A percentile compares a stretch with the other conserved stretches of the same genome.
These are phyloP conservation scores for Alfaro cultratus DNA, from an alignment of 2,797 vertebrate genomes.

Conservation along the genomic window DNA sequence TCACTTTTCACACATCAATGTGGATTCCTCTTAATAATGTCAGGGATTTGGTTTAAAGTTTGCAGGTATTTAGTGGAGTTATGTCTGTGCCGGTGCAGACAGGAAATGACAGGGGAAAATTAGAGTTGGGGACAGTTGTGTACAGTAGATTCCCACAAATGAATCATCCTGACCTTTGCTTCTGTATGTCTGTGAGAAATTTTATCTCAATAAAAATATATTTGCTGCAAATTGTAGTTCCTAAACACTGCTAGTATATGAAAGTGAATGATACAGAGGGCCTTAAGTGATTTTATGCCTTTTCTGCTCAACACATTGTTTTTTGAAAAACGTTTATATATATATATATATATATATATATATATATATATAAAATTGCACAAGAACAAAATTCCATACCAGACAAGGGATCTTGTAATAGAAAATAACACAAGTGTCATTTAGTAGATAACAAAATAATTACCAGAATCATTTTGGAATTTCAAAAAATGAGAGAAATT, in stretches of 20 bases:
- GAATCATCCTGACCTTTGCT: neutral
- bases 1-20: neutral
- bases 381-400: neutral
- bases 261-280: neutral
- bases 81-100: neutral
- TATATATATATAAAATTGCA: neutral
- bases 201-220: neutral
- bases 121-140: neutral
- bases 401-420: neutral
- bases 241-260: neutral
- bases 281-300: neutral
- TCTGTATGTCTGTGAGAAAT: neutral
- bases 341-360: too few species aligned
- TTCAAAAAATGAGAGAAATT: neutral
- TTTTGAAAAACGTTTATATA: neutral
- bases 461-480: neutral
- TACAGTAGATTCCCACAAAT: neutral
- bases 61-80: neutral
- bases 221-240: neutral
- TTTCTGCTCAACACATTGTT: neutral
- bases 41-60: neutral
- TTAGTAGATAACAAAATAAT: neutral
- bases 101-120: neutral
- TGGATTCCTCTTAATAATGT: neutral
- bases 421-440: neutral